Conservation (phyloP, 1,140 invertebrate species). For the Conus ventricosus region DNA sequence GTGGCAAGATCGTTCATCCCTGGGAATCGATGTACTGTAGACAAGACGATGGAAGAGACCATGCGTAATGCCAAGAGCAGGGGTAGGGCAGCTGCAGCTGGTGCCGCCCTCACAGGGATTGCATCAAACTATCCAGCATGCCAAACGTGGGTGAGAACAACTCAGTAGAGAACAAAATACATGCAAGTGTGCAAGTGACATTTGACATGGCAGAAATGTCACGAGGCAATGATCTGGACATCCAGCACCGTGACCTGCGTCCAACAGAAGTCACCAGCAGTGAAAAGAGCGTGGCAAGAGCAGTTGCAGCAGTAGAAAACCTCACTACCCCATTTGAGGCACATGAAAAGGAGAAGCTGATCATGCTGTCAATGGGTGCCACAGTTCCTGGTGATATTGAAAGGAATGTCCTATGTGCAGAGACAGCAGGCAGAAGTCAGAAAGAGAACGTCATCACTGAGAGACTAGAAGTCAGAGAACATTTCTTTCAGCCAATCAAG, state of each 20-base stretch:
- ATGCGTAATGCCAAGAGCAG: neutral
- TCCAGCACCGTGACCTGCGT: too few relatives aligned
- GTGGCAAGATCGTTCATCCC: neutral
- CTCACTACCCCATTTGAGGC: too few relatives aligned
- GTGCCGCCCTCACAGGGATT: too few relatives aligned
- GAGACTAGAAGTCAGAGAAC: constrained; percentile 37
- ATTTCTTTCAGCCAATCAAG: neutral
- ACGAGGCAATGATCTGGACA: neutral
- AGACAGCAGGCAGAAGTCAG: too few relatives aligned
- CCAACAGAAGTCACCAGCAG: neutral
- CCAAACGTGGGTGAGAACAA: constrained; percentile 2
- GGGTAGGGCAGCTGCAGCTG: too few relatives aligned
- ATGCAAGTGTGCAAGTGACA: neutral
- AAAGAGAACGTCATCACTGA: constrained; percentile 25
- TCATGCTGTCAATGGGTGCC: too few relatives aligned
- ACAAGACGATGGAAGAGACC: neutral
- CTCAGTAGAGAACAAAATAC: constrained; percentile 39
- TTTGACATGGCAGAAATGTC: constrained; percentile 34
- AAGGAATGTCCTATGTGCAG: neutral
- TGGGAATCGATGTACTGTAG: neutral
- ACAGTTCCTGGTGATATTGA: neutral
- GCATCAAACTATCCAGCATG: too few relatives aligned
- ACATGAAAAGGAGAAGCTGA: too few relatives aligned
- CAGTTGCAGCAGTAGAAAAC: constrained; percentile 26
- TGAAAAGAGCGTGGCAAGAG: constrained; percentile 37